Conservation (phyloP, 2,113 vertebrate genomes). For the Ctenomys sociabilis region DNA sequence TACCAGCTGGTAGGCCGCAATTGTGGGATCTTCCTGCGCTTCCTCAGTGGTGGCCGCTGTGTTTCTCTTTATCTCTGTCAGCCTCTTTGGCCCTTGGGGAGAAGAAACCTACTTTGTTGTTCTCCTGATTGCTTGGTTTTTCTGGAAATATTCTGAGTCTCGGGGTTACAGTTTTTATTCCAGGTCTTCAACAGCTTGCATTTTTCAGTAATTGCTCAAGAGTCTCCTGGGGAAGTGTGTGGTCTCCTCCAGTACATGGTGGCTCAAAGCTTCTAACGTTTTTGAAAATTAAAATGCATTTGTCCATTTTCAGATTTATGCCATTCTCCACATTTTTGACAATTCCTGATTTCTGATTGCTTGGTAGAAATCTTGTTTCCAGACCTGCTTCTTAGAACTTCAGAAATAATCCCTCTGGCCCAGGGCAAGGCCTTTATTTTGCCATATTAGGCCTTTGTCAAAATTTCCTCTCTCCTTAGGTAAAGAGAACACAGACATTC, state of each 20-base stretch:
- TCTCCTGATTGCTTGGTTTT: slow-evolving; percentile 9
- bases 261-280: background rate
- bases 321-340: background rate
- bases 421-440: slow-evolving; percentile 11
- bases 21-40: background rate
- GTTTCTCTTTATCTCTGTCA: background rate
- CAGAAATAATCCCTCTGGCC: background rate
- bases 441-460: background rate
- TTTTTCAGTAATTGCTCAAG: background rate
- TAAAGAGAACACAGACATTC: background rate
- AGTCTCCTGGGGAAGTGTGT: background rate
- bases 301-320: background rate
- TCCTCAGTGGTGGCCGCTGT: background rate
- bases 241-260: background rate
- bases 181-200: background rate
- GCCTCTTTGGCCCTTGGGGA: background rate
- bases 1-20: background rate
- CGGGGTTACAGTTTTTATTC: background rate
- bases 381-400: background rate
- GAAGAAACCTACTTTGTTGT: background rate
- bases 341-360: background rate
- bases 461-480: background rate
- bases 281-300: background rate
- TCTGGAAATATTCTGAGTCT: background rate
- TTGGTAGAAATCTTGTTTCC: slow-evolving; percentile 18